These are phyloP conservation scores for Linnaemya vulpina DNA, from an alignment of 2,888 invertebrate species.

Conservation along the genomic window DNA sequence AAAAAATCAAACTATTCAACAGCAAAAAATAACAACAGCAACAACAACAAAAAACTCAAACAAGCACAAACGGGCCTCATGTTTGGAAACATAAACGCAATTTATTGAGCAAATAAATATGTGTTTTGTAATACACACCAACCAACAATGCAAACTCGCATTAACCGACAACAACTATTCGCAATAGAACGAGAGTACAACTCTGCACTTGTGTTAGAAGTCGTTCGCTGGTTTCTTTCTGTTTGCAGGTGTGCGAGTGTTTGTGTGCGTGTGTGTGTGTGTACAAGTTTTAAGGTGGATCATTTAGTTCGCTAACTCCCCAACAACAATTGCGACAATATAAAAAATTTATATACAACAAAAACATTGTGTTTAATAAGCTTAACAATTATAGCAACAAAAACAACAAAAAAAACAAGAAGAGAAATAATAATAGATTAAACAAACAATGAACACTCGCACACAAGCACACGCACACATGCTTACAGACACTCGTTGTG, in stretches of 20 bases:
- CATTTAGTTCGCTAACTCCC: constrained; percentile 44
- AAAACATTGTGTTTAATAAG: constrained; percentile 52
- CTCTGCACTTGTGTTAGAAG: background rate
- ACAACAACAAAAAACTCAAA: constrained; percentile 2
- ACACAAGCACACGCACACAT: constrained; percentile 4
- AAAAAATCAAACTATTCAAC: constrained; percentile 7
- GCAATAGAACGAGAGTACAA: constrained; percentile 15
- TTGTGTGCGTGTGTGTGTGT: background rate
- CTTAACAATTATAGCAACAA: constrained; percentile 43
- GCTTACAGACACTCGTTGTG: too few relatives aligned
- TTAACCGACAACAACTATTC: constrained; percentile 8
- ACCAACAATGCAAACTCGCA: constrained; percentile 18
- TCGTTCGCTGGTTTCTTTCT: background rate
- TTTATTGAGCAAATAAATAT: constrained; percentile 68
- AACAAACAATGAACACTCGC: constrained; percentile 7
- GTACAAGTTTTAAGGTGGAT: constrained; percentile 25
- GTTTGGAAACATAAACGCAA: constrained; percentile 63
- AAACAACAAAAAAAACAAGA: too few relatives aligned
- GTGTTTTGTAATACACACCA: constrained; percentile 57
- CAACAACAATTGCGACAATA: constrained; percentile 21
- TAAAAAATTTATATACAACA: constrained; percentile 7
- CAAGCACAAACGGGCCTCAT: constrained; percentile 35
- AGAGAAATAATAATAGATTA: too few relatives aligned
- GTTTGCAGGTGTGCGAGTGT: background rate
- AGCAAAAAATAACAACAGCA: background rate